Evolutionary conservation across 1,140 invertebrate species (phyloP).

Genomic region (Pogonus chalceus): DNA sequence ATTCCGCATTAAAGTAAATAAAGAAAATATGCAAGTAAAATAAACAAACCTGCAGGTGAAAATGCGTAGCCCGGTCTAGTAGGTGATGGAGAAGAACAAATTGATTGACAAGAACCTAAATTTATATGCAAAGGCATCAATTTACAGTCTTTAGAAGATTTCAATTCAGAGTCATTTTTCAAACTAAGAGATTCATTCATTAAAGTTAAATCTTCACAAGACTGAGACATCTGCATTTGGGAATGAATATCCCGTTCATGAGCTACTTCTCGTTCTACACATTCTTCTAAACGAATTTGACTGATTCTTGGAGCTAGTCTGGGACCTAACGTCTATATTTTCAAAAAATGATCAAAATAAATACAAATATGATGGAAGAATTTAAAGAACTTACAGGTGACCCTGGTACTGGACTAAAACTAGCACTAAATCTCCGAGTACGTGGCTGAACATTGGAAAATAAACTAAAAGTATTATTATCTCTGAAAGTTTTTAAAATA

Average conservation of each 20-base stretch:
- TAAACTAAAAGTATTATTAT: slow-evolving; percentile 43
- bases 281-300: slow-evolving; percentile 80
- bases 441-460: slow-evolving; percentile 45
- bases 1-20: slow-evolving; percentile 34
- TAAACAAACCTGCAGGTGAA: neutral
- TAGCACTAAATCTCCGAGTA: slow-evolving; percentile 71
- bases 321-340: slow-evolving; percentile 27
- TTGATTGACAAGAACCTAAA: slow-evolving; percentile 32
- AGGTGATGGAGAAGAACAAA: slow-evolving; percentile 56
- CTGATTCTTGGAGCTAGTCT: slow-evolving; percentile 71
- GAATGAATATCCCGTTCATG: slow-evolving; percentile 80
- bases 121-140: slow-evolving; percentile 32
- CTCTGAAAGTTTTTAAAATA: slow-evolving; percentile 15
- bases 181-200: slow-evolving; percentile 48
- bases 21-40: slow-evolving; percentile 12
- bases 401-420: slow-evolving; percentile 57
- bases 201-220: slow-evolving; percentile 76
- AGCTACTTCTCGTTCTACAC: slow-evolving; percentile 76
- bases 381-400: slow-evolving; percentile 43
- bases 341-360: slow-evolving; percentile 8
- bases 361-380: slow-evolving; percentile 12
- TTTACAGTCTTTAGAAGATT: slow-evolving; percentile 20
- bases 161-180: slow-evolving; percentile 33
- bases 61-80: slow-evolving; percentile 39
- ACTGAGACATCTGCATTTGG: slow-evolving; percentile 82